Base-by-base conservation (phyloP, 2,797 vertebrate genomes). In the Naso thynnoides region DNA sequence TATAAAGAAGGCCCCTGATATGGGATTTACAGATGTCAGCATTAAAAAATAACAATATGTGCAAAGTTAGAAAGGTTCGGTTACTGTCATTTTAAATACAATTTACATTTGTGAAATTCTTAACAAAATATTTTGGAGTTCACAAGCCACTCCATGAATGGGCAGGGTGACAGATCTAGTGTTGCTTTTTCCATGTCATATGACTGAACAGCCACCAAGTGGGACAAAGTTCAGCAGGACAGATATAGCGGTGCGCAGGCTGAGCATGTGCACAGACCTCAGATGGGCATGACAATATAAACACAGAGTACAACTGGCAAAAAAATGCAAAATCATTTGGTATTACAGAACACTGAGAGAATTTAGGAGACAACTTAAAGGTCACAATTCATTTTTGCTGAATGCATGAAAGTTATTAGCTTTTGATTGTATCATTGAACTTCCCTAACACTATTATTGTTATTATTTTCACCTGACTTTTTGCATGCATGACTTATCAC, bases 151-250 rank as follows among this genome's bases (percentile, higher is more conserved):
- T 74, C 39, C 3, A 18, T 63, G 33, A 64, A 73, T 42, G 29
- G 57, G 0, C 63, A 60, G 64, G n/a, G 3, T 42, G 26, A 73
- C 73, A 23, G 72, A 72, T 82, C 68, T 91, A 85, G 78, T 81
- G 80, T 92, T 86, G 88, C 88, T 93, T 93, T 95, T 95, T 95
- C 94, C 93, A 94, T 92, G 92, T 92, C 95, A 93, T 84, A 85
- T 93, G 93, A 94, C 91, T 89, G 78, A 86, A 74, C 83, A 61
- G 82, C 75, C 71, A 89, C 86, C 70, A 95, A 94, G 78, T 95
- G 86, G 94, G 93, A 83, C 91, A 95, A 94, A 95, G 95, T 93
- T 95, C 92, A 94, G 38, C 21, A 11, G 44, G 78, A 90, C 93
- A 92, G 87, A 95, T 94, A 94, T 94, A 94, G 94, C 82, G 19